Conservation (phyloP, 2,888 invertebrate species). For the Aphodius sticticus region DNA sequence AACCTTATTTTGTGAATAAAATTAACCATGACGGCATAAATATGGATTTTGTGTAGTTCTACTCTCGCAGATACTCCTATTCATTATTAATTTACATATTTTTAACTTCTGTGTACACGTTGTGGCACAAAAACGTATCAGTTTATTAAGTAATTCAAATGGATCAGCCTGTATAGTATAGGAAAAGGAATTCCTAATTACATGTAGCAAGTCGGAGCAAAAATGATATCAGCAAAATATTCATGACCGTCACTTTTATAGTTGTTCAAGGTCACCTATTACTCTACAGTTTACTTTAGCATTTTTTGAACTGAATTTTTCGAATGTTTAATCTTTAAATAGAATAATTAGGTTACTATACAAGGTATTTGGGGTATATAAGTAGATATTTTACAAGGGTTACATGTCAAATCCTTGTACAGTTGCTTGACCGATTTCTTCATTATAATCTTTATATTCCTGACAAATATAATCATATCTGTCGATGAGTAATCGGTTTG, state of each 20-base stretch:
- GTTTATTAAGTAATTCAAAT: background rate
- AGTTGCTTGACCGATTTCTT: background rate
- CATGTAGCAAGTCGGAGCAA: background rate
- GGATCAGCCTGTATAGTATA: too few species aligned
- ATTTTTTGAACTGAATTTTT: background rate
- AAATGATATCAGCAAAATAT: background rate
- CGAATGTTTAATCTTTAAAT: background rate
- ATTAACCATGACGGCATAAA: too few species aligned
- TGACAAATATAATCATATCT: too few species aligned
- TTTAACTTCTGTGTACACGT: too few species aligned
- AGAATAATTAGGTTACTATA: too few species aligned
- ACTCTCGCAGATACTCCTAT: too few species aligned
- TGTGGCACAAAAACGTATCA: too few species aligned
- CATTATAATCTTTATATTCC: background rate
- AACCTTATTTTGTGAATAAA: too few species aligned
- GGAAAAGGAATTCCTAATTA: background rate
- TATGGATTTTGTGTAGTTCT: too few species aligned
- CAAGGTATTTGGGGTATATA: too few species aligned
- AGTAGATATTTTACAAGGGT: background rate
- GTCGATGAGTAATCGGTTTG: too few species aligned
- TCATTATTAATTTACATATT: too few species aligned
- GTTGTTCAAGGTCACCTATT: background rate
- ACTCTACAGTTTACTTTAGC: background rate
- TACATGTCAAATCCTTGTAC: background rate
- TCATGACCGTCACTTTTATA: background rate